Base-by-base conservation (phyloP, 2,113 vertebrate genomes). In the Myocastor coypus region DNA sequence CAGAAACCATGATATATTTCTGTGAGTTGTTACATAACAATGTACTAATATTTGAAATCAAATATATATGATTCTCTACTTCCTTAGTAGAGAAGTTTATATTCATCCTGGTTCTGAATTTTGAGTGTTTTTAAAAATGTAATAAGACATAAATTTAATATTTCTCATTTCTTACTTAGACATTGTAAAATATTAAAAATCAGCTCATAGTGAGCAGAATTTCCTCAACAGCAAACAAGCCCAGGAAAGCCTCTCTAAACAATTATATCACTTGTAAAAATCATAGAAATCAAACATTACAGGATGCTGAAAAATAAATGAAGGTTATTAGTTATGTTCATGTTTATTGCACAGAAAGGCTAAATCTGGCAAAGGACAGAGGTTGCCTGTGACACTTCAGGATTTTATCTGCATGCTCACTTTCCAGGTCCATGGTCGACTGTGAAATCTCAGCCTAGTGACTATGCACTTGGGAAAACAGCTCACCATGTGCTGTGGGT, bases 171-270 rank as follows among this genome's bases (percentile, higher is more conserved):
- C 16, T 75, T 57, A 5, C 26, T 86, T 59, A 91, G 30, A 32
- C 34, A 86, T 32, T 3, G 7, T 71, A 4, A 92, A 93, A 68
- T 42, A 69, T 91, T 93, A 69, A 94, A 91, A 87, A 55, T 68
- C 61, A 1, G 68, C 30, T 68, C 52, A 28, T 17, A 64, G 66
- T 78, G 26, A 32, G 26, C 26, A 28, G 13, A 30, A 61, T 73
- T 73, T 91, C 24, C 37, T 63, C 3, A 83, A 83, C 17, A 42
- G 14, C 17, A 66, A 24, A 81, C 16, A 66, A 84, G 0, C 3
- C 37, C 42, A 64, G 46, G 83, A 66, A 95, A 57, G 14, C 10
- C 11, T 89, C 3, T 66, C 17, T 59, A 86, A 86, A 81, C 11
- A 94, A 24, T 59, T 50, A 92, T 30, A 68, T 87, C 5, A 80